Evolutionary conservation across 2,113 vertebrate genomes (phyloP).

Genomic region (Odontophorus gujanensis): DNA sequence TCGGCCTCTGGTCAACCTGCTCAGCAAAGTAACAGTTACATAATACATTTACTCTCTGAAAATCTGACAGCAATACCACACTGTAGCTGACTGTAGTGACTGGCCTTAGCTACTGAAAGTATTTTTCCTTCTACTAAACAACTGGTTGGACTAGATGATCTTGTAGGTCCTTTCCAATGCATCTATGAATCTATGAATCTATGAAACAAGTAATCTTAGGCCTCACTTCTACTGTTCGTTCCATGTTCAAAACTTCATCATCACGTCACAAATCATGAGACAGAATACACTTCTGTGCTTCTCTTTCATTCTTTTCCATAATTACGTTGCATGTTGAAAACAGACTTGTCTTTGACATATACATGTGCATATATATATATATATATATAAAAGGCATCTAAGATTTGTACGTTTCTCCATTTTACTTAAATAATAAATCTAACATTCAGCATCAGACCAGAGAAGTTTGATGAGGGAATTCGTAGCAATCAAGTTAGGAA

Average conservation of each 20-base stretch:
- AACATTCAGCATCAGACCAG: neutral
- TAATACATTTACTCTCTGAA: neutral
- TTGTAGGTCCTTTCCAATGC: no score
- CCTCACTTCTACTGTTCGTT: constrained; percentile 77
- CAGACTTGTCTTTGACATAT: constrained; percentile 51
- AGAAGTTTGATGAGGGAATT: fast-evolving
- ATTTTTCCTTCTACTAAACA: constrained; percentile 82
- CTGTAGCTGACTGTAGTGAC: constrained; percentile 85
- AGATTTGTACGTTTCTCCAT: neutral
- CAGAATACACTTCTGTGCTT: constrained; percentile 22
- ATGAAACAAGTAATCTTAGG: constrained; percentile 78
- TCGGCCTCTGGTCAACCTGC: neutral
- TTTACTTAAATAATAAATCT: neutral
- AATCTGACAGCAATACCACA: constrained; percentile 61
- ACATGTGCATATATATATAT: neutral
- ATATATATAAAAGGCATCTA: constrained; percentile 13
- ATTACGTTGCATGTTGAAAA: constrained; percentile 52
- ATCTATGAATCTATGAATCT: no score
- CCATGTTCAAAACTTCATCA: constrained; percentile 79
- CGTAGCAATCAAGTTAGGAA: neutral
- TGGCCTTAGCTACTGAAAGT: constrained; percentile 79
- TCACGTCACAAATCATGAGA: constrained; percentile 70
- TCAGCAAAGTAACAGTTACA: neutral
- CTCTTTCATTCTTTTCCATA: constrained; percentile 58
- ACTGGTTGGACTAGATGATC: no score